Percentiles rank a stretch among this genome's conserved stretches.
Conservation (phyloP, 2,888 invertebrate species). For the Lasioglossum pauxillum region DNA sequence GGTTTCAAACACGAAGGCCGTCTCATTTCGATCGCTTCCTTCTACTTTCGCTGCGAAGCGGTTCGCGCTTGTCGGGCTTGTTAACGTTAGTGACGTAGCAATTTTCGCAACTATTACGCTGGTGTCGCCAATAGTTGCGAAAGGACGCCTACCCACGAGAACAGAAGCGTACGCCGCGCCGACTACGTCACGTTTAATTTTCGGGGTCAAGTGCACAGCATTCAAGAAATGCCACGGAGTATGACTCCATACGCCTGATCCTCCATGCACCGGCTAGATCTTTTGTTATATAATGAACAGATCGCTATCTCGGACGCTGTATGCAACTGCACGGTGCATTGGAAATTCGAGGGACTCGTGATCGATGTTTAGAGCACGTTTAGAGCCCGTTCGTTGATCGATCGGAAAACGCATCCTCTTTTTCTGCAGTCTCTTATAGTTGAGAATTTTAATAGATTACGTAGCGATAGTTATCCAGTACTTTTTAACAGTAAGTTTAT, state of each 20-base stretch:
- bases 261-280: conserved; percentile 4
- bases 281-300: conserved; percentile 30
- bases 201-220: conserved; percentile 64
- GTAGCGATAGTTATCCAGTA: not conserved
- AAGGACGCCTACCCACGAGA: conserved; percentile 45
- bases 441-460: not conserved
- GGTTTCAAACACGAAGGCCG: conserved; percentile 35
- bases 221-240: conserved; percentile 36
- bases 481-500: not conserved
- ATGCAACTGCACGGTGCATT: not conserved
- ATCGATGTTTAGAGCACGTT: not conserved
- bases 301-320: conserved; percentile 1
- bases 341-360: not conserved
- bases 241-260: conserved; percentile 20
- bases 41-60: conserved; percentile 45
- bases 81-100: conserved; percentile 49
- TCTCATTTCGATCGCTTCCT: conserved; percentile 18
- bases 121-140: conserved; percentile 48
- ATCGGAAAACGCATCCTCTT: too few species aligned
- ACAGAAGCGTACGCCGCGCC: conserved; percentile 17
- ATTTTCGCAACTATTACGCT: conserved; percentile 51
- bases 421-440: not conserved
- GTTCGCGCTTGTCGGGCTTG: conserved; percentile 13
- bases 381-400: not conserved
- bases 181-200: conserved; percentile 58